Percentiles rank a stretch among this genome's conserved stretches.
Evolutionary conservation across 2,797 vertebrate genomes (phyloP).

Genomic region (Sorex maritimensis): DNA sequence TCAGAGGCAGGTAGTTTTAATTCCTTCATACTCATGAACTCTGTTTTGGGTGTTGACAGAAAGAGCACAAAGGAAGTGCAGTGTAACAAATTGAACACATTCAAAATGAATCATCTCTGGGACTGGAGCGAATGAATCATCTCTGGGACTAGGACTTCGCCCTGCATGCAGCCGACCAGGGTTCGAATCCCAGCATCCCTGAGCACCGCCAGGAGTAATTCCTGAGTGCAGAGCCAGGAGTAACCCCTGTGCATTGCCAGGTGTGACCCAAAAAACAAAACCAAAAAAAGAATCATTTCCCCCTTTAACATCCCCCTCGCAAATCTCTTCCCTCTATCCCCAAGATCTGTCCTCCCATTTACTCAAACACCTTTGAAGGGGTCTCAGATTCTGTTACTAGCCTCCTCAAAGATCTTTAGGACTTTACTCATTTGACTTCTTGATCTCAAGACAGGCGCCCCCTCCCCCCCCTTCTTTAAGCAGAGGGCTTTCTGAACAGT

Average conservation of each 20-base stretch:
- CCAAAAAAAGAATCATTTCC: too few species aligned
- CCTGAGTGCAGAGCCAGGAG: too few species aligned
- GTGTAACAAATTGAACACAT: background rate
- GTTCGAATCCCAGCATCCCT: too few species aligned
- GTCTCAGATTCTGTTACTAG: background rate
- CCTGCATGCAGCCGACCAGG: too few species aligned
- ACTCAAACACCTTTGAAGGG: slow-evolving; percentile 25
- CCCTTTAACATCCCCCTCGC: too few species aligned
- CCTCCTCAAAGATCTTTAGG: slow-evolving; percentile 39
- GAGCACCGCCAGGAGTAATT: too few species aligned
- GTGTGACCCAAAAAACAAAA: too few species aligned
- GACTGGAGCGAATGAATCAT: background rate
- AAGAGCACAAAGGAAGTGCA: slow-evolving; percentile 58
- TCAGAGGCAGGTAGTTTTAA: slow-evolving; percentile 66
- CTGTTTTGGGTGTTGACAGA: background rate
- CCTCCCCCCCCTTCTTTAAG: too few species aligned
- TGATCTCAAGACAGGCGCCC: too few species aligned
- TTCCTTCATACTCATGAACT: slow-evolving; percentile 68
- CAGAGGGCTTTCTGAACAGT: too few species aligned
- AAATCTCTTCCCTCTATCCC: background rate
- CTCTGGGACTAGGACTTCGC: background rate
- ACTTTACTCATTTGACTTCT: slow-evolving; percentile 11
- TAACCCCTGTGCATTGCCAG: too few species aligned
- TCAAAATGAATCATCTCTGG: slow-evolving; percentile 8
- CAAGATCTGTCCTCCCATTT: background rate